Evolutionary conservation across 2,113 vertebrate species (phyloP), one percentile per base, ranked within the genome.

Genomic region (Saguinus imperator): DNA sequence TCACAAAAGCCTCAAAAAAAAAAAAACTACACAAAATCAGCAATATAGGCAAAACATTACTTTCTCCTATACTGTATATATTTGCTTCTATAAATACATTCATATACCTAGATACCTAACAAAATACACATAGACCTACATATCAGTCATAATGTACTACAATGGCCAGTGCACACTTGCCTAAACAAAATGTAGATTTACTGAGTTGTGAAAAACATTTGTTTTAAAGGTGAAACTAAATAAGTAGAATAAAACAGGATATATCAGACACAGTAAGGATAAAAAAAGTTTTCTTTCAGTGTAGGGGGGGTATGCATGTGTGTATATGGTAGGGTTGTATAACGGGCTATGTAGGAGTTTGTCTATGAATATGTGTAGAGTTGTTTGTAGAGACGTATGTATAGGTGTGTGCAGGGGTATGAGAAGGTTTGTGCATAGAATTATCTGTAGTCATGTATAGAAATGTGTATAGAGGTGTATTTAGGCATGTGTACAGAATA

Each of bases 141-240:
- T 70, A 61, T 25, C 16, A 50, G 23, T 35, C 21, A 84, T 20
- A 11, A 88, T 43, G 37, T 57, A 84, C 48, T 83, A 29, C 3
- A 75, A 45, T 1, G 77, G 27, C 6, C 66, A 61, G 21, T 13
- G 70, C 14, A 77, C n/a, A n/a, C 20, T 52, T 32, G 17, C 87
- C 57, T 61, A 70, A 37, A 95, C 20, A 79, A 85, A 84, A 91
- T 32, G 35, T 16, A 16, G n/a, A 55, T 91, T 91, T 83, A 72
- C 27, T 72, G 61, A 96, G 32, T 79, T 87, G n/a, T 77, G 27
- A 90, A 57, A 8, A 37, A 32, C 11, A 43, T 90, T 80, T 87
- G 48, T 40, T 85, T 93, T 82, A 89, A 76, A 72, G 8, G 20
- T 70, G 16, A 87, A 94, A 90, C 57, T 55, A 32, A 89, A 94